Conservation (phyloP, 2,888 invertebrate species). For the Nysson spinosus region DNA sequence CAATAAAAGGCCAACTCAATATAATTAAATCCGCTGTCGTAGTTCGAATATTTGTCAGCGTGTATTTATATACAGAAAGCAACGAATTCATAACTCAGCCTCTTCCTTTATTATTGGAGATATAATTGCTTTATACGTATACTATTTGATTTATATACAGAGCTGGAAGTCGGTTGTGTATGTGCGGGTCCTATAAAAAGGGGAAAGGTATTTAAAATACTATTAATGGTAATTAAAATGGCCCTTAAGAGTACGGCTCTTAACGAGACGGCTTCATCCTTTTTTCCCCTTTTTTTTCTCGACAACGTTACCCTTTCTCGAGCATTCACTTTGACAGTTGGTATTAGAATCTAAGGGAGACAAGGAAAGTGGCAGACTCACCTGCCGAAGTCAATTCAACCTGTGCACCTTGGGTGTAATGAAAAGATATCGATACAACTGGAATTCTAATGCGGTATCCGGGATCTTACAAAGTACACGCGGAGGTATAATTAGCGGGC, state of each 20-base stretch:
- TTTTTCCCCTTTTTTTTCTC: slow-evolving; percentile 9
- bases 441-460: no score
- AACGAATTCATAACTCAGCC: no score
- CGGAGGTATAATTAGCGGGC: no score
- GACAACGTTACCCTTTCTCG: slow-evolving; percentile 3
- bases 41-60: no score
- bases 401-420: slow-evolving; percentile 22
- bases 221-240: slow-evolving; percentile 65
- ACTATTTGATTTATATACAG: slow-evolving; percentile 21
- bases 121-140: slow-evolving; percentile 40
- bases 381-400: slow-evolving; percentile 30
- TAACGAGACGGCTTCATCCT: slow-evolving; percentile 33
- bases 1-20: no score
- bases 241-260: slow-evolving; percentile 41
- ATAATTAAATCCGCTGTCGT: no score
- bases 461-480: no score
- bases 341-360: slow-evolving; percentile 31
- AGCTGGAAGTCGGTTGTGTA: slow-evolving; percentile 12
- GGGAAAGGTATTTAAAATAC: slow-evolving; percentile 67
- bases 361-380: slow-evolving; percentile 23
- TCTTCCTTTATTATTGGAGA: no score
- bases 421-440: slow-evolving; percentile 25
- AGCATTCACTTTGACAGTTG: slow-evolving; percentile 8
- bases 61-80: no score
- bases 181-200: background rate